Conservation (phyloP, 2,888 invertebrate genomes). For the Pimpla rufipes region DNA sequence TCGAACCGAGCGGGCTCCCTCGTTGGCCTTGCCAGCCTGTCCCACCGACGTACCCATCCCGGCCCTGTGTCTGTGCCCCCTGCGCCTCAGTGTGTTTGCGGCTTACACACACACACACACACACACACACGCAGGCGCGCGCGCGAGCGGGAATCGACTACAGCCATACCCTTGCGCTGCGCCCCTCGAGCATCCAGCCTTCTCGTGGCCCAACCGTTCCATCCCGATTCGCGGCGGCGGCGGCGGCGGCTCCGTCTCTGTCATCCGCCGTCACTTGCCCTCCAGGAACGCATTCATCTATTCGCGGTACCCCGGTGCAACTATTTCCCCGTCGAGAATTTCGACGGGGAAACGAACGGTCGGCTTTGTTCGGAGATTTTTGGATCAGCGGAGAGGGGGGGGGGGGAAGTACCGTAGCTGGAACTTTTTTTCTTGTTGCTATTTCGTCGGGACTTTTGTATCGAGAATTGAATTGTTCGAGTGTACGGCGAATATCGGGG, state of each 20-base stretch:
- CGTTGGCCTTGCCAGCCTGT: constrained; percentile 3
- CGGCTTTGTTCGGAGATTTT: no score
- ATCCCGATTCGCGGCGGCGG: constrained; percentile 47
- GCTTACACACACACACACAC: constrained; percentile 7
- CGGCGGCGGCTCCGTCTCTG: constrained; percentile 50
- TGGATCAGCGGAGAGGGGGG: no score
- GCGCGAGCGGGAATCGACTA: constrained; percentile 41
- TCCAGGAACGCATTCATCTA: constrained; percentile 54
- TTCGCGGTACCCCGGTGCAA: constrained; percentile 24
- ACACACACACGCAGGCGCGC: not conserved
- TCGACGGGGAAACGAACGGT: not conserved
- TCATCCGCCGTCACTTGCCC: constrained; percentile 64
- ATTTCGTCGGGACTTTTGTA: no score
- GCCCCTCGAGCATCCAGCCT: constrained; percentile 57
- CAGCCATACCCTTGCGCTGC: constrained; percentile 46
- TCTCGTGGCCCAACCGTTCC: constrained; percentile 62
- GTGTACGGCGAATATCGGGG: not conserved
- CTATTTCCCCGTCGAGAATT: not conserved
- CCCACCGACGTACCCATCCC: not conserved
- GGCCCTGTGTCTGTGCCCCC: constrained; percentile 14
- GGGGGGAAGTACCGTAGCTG: no score
- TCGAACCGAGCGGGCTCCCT: constrained; percentile 28
- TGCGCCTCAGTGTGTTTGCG: no score
- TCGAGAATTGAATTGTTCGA: not conserved
- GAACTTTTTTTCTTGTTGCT: no score